These are phyloP conservation scores for Petrocephalus zakoni DNA, from an alignment of 2,113 vertebrate genomes.

Conservation along the genomic window DNA sequence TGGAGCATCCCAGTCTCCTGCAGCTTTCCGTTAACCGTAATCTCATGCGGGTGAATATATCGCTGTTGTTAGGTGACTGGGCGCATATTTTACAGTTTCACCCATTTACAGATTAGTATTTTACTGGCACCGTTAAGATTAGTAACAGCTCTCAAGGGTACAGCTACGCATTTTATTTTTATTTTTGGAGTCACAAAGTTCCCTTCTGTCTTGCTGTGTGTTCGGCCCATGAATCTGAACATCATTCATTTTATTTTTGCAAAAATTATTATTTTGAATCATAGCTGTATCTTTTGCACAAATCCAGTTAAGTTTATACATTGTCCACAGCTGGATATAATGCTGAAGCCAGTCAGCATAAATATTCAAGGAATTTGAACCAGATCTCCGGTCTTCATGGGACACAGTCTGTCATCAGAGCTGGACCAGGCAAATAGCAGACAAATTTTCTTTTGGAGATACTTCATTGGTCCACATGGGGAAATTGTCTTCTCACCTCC, in stretches of 20 bases:
- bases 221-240: not conserved
- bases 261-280: not conserved
- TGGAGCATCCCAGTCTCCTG: not conserved
- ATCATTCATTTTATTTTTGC: not conserved
- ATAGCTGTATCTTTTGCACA: not conserved
- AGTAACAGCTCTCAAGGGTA: not conserved
- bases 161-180: too few species aligned
- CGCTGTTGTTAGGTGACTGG: not conserved
- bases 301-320: not conserved
- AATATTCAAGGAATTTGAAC: not conserved
- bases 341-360: not conserved
- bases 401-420: not conserved
- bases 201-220: not conserved
- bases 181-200: not conserved
- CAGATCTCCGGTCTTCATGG: not conserved
- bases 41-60: not conserved
- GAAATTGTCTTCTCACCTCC: too few species aligned
- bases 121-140: not conserved
- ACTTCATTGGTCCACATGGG: too few species aligned
- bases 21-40: not conserved
- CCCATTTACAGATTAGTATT: not conserved
- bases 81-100: not conserved
- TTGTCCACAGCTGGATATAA: not conserved
- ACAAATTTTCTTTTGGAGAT: too few species aligned
- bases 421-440: not conserved